These are phyloP conservation scores for Bruchidius siliquastri DNA, from an alignment of 2,888 invertebrate species.

Conservation along the genomic window DNA sequence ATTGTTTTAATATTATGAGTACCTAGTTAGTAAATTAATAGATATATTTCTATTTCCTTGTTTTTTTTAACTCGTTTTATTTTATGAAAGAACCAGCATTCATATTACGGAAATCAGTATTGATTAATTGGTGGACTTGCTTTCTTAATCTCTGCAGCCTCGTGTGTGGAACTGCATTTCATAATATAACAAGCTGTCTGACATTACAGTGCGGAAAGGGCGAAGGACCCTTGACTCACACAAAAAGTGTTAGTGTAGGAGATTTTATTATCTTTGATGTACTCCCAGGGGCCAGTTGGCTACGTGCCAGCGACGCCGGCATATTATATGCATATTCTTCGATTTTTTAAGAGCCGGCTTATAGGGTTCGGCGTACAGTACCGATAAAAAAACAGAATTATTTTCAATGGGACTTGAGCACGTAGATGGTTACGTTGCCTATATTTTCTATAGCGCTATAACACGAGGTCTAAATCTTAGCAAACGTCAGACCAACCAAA, in stretches of 20 bases:
- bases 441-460: too few relatives aligned
- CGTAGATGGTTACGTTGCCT: too few relatives aligned
- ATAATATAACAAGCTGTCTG: not conserved
- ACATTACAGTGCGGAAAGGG: not conserved
- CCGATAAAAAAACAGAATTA: not conserved
- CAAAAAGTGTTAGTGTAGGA: not conserved
- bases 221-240: not conserved
- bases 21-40: too few relatives aligned
- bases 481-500: too few relatives aligned
- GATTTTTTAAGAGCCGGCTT: not conserved
- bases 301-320: not conserved
- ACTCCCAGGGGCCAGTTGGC: not conserved
- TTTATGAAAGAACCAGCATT: too few relatives aligned
- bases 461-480: too few relatives aligned
- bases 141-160: not conserved
- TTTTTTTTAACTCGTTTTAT: too few relatives aligned
- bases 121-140: too few relatives aligned
- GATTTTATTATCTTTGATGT: not conserved
- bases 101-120: too few relatives aligned
- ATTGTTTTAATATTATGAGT: too few relatives aligned
- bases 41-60: too few relatives aligned
- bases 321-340: not conserved
- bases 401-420: too few relatives aligned
- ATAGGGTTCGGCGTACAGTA: not conserved
- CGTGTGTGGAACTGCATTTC: not conserved